Percentiles rank a stretch among this genome's conserved stretches.
Evolutionary conservation across 1,140 invertebrate species (phyloP).

Genomic region (Drosophila bocki): DNA sequence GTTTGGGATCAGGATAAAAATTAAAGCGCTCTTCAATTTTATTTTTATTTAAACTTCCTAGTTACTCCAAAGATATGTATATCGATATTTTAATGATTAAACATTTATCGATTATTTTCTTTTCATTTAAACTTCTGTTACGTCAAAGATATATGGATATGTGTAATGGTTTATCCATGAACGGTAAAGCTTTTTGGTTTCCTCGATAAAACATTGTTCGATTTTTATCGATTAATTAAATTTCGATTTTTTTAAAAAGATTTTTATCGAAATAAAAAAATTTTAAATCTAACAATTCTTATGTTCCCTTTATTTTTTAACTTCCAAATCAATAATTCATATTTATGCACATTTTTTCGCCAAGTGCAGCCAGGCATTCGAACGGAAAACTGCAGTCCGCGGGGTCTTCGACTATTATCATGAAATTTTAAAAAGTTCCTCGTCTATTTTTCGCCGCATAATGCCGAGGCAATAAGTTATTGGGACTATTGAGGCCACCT

Average conservation of each 20-base stretch:
- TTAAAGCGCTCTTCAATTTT: background rate
- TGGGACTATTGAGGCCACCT: constrained; percentile 77
- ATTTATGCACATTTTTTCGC: background rate
- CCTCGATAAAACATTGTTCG: too few relatives aligned
- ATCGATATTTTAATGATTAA: background rate
- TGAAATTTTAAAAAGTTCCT: constrained; percentile 76
- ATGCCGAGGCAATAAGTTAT: constrained; percentile 72
- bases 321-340: background rate
- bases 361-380: constrained; percentile 4
- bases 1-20: background rate
- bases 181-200: background rate
- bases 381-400: constrained; percentile 42
- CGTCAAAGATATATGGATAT: background rate
- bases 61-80: too few relatives aligned
- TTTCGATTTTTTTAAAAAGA: too few relatives aligned
- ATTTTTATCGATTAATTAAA: too few relatives aligned
- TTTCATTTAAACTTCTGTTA: background rate
- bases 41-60: too few relatives aligned
- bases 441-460: constrained; percentile 64
- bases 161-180: background rate
- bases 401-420: constrained; percentile 58
- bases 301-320: too few relatives aligned
- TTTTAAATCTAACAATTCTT: background rate
- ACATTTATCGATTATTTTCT: background rate
- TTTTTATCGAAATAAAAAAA: too few relatives aligned